phyloP scores from a whole-genome alignment of 2,113 vertebrate species.

The Brachyhypopomus occidentalis region DNA sequence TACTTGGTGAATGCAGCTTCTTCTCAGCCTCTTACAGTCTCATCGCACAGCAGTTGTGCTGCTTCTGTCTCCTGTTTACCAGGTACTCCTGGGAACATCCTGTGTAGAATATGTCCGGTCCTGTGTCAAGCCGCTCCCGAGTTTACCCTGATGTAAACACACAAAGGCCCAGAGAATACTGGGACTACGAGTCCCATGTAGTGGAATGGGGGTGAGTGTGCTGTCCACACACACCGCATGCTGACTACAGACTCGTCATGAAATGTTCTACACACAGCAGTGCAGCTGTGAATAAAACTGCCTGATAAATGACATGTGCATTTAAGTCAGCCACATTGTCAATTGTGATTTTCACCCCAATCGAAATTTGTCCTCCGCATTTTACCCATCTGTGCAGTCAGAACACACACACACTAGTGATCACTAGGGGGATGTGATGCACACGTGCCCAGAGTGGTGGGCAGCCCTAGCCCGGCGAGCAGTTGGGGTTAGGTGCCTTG shows the following conservation, averaged over 20 bases:
- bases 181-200: conserved; percentile 83
- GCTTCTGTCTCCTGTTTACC: conserved; percentile 7
- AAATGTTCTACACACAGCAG: neutral
- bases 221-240: neutral
- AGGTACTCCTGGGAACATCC: conserved; percentile 72
- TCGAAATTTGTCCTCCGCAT: too few species aligned
- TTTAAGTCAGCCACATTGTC: too few species aligned
- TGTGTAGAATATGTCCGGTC: conserved; percentile 82
- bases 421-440: too few species aligned
- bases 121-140: conserved; percentile 83
- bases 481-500: too few species aligned
- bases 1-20: neutral
- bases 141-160: conserved; percentile 89
- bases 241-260: neutral
- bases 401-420: too few species aligned
- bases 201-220: conserved; percentile 83
- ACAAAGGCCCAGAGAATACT: conserved; percentile 85
- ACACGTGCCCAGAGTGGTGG: too few species aligned
- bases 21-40: neutral
- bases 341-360: too few species aligned
- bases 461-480: too few species aligned
- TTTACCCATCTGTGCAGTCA: too few species aligned
- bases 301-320: neutral
- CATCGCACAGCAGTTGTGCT: neutral
- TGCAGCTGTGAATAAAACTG: neutral